Evolutionary conservation across 2,888 invertebrate species (phyloP).

Genomic region (Sminthurinus aureus): DNA sequence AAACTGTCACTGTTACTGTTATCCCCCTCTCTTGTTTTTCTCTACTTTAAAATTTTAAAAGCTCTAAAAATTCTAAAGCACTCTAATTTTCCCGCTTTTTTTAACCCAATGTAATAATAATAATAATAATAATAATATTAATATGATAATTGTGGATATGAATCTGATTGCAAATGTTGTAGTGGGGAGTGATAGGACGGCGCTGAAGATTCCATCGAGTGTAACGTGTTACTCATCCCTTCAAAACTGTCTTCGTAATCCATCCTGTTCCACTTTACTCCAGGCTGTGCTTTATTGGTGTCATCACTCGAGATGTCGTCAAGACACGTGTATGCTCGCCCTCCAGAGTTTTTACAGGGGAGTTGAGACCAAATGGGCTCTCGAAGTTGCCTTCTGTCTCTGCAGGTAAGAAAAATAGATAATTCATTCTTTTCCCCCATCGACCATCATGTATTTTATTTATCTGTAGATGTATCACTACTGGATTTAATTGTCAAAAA

Average conservation of each 20-base stretch:
- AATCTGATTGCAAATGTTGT: too few species aligned
- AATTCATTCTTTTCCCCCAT: not conserved
- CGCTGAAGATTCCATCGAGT: conserved; percentile 66
- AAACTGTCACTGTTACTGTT: too few species aligned
- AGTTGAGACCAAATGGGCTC: conserved; percentile 80
- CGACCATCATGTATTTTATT: not conserved
- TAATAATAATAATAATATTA: too few species aligned
- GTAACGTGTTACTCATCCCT: conserved; percentile 88
- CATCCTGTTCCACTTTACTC: conserved; percentile 78
- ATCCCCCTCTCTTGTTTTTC: not conserved
- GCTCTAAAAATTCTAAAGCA: too few species aligned
- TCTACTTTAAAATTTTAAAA: too few species aligned
- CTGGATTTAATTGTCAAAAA: too few species aligned
- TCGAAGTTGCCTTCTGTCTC: conserved; percentile 90
- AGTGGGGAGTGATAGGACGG: conserved; percentile 24
- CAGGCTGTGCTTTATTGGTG: conserved; percentile 87
- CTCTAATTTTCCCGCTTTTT: too few species aligned
- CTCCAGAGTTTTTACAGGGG: conserved; percentile 85
- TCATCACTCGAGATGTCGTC: conserved; percentile 77
- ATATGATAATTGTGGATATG: too few species aligned
- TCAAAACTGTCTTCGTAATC: conserved; percentile 82
- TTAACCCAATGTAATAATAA: too few species aligned
- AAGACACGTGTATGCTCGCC: conserved; percentile 87
- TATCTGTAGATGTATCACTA: too few species aligned
- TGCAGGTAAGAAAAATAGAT: conserved; percentile 83